These are phyloP conservation scores for Ormyrus rosae DNA, from an alignment of 2,888 invertebrate genomes.

Conservation along the genomic window DNA sequence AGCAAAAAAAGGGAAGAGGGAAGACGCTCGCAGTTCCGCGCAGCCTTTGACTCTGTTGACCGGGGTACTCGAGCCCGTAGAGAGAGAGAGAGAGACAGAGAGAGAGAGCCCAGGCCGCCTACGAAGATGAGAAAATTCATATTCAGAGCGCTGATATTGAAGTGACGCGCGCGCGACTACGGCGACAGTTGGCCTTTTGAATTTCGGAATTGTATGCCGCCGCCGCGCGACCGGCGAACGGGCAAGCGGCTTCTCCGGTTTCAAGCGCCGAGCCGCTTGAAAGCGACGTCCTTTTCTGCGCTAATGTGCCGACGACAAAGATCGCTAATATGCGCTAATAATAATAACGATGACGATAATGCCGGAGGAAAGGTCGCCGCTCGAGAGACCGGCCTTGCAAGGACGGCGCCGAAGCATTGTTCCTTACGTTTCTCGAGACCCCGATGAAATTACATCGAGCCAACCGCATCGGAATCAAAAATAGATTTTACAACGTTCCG, in stretches of 20 bases:
- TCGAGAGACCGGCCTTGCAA: background rate
- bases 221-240: constrained; percentile 64
- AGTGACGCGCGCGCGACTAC: constrained; percentile 53
- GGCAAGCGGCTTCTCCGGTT: constrained; percentile 74
- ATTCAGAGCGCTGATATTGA: constrained; percentile 51
- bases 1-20: background rate
- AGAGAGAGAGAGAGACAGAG: too few species aligned
- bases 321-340: background rate
- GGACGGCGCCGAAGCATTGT: background rate
- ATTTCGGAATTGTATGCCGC: constrained; percentile 67
- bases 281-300: constrained; percentile 22
- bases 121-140: constrained; percentile 36
- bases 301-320: background rate
- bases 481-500: too few species aligned
- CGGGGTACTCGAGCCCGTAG: background rate
- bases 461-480: too few species aligned
- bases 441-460: too few species aligned
- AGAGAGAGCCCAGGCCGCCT: background rate
- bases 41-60: constrained; percentile 26
- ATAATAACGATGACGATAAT: background rate
- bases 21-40: background rate
- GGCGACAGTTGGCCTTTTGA: constrained; percentile 68
- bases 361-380: background rate
- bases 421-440: too few species aligned
- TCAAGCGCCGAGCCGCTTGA: constrained; percentile 68